Percentiles rank a stretch among this genome's conserved stretches.
These are phyloP conservation scores for Linurgus olivaceus DNA, from an alignment of 2,797 vertebrate genomes.

Conservation along the genomic window DNA sequence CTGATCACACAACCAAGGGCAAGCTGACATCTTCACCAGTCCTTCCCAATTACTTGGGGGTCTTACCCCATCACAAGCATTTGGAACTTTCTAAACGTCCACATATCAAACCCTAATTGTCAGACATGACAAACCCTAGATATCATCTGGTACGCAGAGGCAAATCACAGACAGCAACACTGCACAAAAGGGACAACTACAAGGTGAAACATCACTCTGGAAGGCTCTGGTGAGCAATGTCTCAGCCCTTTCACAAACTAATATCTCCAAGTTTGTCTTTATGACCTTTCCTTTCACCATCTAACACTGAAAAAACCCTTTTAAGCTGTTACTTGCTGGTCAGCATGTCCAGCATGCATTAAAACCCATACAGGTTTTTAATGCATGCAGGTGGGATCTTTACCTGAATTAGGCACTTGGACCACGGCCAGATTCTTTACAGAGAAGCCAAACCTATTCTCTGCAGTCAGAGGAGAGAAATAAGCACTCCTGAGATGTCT, in stretches of 20 bases:
- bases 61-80: not conserved
- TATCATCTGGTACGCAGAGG: not conserved
- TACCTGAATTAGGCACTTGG: not conserved
- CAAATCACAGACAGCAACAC: slow-evolving; percentile 17
- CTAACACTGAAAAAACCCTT: not conserved
- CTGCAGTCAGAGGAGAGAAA: not conserved
- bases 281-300: slow-evolving; percentile 30
- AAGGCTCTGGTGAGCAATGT: not conserved
- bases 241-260: slow-evolving; percentile 21
- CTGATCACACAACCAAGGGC: not conserved
- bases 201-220: slow-evolving; percentile 7
- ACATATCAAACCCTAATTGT: slow-evolving; percentile 5
- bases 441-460: not conserved
- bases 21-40: not conserved
- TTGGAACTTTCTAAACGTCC: not conserved
- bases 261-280: slow-evolving; percentile 6
- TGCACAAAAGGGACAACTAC: not conserved
- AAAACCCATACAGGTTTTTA: accelerated
- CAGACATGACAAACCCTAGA: not conserved
- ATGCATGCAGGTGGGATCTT: not conserved
- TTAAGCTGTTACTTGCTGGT: not conserved
- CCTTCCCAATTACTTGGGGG: not conserved
- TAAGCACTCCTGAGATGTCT: not conserved
- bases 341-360: not conserved
- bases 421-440: not conserved